A percentile compares a stretch with the other conserved stretches of the same genome.
Evolutionary conservation across 2,797 vertebrate species (phyloP).

Genomic region (Sternotherus odoratus): DNA sequence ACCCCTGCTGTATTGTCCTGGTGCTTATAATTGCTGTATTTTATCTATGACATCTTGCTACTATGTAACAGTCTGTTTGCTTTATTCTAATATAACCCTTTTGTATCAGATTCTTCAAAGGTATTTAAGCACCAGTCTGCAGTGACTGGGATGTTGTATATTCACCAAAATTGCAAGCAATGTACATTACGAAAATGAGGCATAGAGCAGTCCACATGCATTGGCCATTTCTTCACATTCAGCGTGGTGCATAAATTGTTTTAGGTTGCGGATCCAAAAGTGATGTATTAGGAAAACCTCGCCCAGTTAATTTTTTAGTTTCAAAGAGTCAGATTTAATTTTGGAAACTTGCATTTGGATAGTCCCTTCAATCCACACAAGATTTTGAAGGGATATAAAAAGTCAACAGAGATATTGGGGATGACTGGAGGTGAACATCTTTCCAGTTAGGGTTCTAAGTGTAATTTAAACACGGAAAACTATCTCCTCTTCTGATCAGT

Average conservation of each 20-base stretch:
- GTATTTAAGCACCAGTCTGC: no score
- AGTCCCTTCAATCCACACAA: neutral
- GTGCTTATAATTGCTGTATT: rapidly evolving
- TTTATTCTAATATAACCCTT: rapidly evolving
- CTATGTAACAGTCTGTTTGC: rapidly evolving
- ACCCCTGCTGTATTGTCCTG: rapidly evolving
- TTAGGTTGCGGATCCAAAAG: neutral
- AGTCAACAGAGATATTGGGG: neutral
- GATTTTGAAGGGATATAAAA: neutral
- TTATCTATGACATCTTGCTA: neutral
- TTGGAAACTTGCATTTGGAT: neutral
- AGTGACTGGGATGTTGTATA: neutral
- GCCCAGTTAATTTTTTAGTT: neutral
- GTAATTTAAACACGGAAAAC: neutral
- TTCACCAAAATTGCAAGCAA: neutral
- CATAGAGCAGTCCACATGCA: neutral
- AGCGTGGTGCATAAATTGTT: neutral
- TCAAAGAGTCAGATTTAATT: neutral
- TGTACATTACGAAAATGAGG: neutral
- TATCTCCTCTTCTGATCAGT: neutral
- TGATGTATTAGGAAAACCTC: neutral
- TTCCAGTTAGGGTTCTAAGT: neutral
- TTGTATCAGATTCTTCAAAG: neutral
- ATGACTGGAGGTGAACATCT: neutral
- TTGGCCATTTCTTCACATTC: neutral